phyloP scores from a whole-genome alignment of 1,140 invertebrate species.

The Trichoplusia ni region DNA sequence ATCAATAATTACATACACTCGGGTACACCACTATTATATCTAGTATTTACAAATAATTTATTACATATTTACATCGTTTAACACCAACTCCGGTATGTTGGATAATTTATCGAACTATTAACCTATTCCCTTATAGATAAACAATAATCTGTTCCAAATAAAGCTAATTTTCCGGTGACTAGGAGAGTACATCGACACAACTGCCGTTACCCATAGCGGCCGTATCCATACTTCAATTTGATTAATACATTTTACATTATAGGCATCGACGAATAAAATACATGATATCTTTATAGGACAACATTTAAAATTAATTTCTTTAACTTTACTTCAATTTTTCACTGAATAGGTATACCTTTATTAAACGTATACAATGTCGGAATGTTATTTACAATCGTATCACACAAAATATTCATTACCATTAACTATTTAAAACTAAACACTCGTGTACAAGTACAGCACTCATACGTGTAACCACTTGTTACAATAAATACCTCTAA shows the following conservation, averaged over 20 bases:
- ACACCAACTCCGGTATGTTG: slow-evolving; percentile 2
- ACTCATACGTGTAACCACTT: slow-evolving; percentile 28
- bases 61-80: slow-evolving; percentile 63
- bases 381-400: slow-evolving; percentile 53
- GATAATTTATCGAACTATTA: slow-evolving; percentile 10
- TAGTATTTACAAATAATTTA: slow-evolving; percentile 65
- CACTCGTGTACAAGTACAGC: slow-evolving; percentile 34
- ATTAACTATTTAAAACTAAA: slow-evolving; percentile 37
- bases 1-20: slow-evolving; percentile 71
- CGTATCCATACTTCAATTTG: slow-evolving; percentile 6
- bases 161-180: slow-evolving; percentile 15
- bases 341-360: slow-evolving; percentile 45
- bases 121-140: slow-evolving; percentile 29
- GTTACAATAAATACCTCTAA: slow-evolving; percentile 48
- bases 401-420: slow-evolving; percentile 47
- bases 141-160: slow-evolving; percentile 22
- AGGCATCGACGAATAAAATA: slow-evolving; percentile 26
- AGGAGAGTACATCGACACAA: slow-evolving; percentile 24
- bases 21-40: slow-evolving; percentile 65
- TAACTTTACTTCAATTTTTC: slow-evolving; percentile 20
- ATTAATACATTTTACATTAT: slow-evolving; percentile 21
- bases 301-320: slow-evolving; percentile 22
- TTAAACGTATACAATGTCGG: slow-evolving; percentile 51
- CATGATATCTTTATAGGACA: slow-evolving; percentile 18
- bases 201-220: background rate